Conservation (phyloP, 2,797 vertebrate genomes). For the Macroramphosus scolopax region DNA sequence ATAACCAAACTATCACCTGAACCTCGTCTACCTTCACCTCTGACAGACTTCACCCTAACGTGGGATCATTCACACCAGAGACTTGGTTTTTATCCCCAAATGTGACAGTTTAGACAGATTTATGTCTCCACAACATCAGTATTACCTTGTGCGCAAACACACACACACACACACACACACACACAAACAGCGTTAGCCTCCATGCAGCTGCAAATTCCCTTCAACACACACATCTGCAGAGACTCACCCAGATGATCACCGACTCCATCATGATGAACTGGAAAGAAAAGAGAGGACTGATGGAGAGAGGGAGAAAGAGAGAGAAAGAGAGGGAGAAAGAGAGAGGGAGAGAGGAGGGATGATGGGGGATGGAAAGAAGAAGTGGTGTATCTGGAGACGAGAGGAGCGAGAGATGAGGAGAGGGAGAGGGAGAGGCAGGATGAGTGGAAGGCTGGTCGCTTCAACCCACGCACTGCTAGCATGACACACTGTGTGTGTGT, state of each 20-base stretch:
- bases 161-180: slow-evolving; percentile 20
- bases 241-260: slow-evolving; percentile 69
- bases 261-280: slow-evolving; percentile 67
- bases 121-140: too few species aligned
- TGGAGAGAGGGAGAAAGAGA: slow-evolving; percentile 11
- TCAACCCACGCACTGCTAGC: slow-evolving; percentile 74
- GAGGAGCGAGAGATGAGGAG: slow-evolving; percentile 25
- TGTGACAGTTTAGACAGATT: too few species aligned
- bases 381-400: slow-evolving; percentile 49
- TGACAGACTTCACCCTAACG: too few species aligned
- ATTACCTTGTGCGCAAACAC: not conserved
- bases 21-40: too few species aligned
- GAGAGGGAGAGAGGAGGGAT: slow-evolving; percentile 43
- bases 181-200: too few species aligned
- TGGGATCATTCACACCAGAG: too few species aligned
- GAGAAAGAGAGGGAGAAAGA: slow-evolving; percentile 17
- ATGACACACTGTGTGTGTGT: slow-evolving; percentile 72
- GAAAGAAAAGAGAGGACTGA: slow-evolving; percentile 45
- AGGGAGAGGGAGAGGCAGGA: slow-evolving; percentile 35
- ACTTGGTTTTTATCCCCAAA: too few species aligned
- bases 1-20: not conserved
- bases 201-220: too few species aligned
- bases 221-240: slow-evolving; percentile 31
- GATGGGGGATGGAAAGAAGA: slow-evolving; percentile 29
- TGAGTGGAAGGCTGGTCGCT: slow-evolving; percentile 69